phyloP scores from a whole-genome alignment of 1,140 invertebrate species.

The Cepaea nemoralis region DNA sequence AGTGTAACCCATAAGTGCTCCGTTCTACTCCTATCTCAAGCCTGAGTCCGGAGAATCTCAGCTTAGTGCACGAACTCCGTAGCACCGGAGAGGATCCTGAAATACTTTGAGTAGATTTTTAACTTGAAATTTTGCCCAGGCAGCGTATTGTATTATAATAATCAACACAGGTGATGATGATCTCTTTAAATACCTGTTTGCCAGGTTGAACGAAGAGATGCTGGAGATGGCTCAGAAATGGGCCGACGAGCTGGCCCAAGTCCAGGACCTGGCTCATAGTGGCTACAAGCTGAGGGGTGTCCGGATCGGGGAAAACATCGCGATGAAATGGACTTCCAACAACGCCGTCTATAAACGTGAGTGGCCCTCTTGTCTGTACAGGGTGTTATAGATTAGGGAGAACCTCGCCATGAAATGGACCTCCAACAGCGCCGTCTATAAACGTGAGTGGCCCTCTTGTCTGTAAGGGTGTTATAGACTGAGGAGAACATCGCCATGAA shows the following conservation, averaged over 20 bases:
- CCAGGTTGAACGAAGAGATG: slow-evolving; percentile 76
- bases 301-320: slow-evolving; percentile 68
- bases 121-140: too few species aligned
- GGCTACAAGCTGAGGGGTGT: slow-evolving; percentile 54
- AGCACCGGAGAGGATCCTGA: too few species aligned
- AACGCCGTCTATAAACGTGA: slow-evolving; percentile 21
- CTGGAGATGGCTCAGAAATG: slow-evolving; percentile 86
- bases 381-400: slow-evolving; percentile 64
- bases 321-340: slow-evolving; percentile 63
- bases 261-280: slow-evolving; percentile 82
- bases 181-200: too few species aligned
- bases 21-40: too few species aligned
- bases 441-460: neutral
- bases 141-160: too few species aligned
- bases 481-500: slow-evolving; percentile 71
- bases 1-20: too few species aligned
- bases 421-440: slow-evolving; percentile 33
- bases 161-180: too few species aligned
- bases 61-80: too few species aligned
- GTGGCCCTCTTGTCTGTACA: neutral
- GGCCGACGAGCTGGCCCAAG: slow-evolving; percentile 82
- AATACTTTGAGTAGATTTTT: too few species aligned
- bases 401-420: slow-evolving; percentile 70
- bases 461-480: slow-evolving; percentile 57
- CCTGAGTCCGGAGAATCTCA: too few species aligned